Evolutionary conservation across 2,113 vertebrate genomes (phyloP), one percentile per base, ranked within the genome.

Genomic region (Pan troglodytes): DNA sequence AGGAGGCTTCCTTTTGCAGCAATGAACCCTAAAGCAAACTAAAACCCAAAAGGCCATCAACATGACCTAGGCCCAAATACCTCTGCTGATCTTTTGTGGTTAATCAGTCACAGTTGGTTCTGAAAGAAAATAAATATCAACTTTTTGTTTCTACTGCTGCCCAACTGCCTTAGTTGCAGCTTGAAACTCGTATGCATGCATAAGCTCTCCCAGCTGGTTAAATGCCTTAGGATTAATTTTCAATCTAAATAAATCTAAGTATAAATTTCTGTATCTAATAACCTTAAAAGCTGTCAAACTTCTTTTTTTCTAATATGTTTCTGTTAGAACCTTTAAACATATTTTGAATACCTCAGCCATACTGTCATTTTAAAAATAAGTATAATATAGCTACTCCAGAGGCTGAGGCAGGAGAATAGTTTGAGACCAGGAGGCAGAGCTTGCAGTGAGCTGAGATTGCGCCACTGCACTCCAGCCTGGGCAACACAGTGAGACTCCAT

Each of bases 121-220:
- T 17, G 5, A 67, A 38, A n/a, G 5, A 38, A n/a, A 18, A 80
- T 22, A 80, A 48, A 17, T 3, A 17, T 14, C 0, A 3, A 3
- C 0, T 38, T 4, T 50, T 70, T 11, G 32, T 30, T 30, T 30
- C 84, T 8, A 11, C 10, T 6, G 40, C 12, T 27, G 61, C 8
- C 18, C 0, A 1, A 10, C 7, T 23, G n/a, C n/a, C 8, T 17
- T 12, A 50, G 13, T 14, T 50, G 50, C 50, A 50, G 50, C 0
- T 7, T 20, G 16, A 30, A 59, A 22, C 0, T 5, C 18, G 20
- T 23, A 25, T 38, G 43, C 23, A 3, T 4, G 5, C 1, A 1
- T 30, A 48, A 30, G 18, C 32, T 43, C 23, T 38, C 7, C 16
- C 22, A 10, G 9, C 40, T 16, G 50, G 14, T 16, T 52, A 52